phyloP scores from a whole-genome alignment of 2,797 vertebrate genomes.

The Erithacus rubecula region DNA sequence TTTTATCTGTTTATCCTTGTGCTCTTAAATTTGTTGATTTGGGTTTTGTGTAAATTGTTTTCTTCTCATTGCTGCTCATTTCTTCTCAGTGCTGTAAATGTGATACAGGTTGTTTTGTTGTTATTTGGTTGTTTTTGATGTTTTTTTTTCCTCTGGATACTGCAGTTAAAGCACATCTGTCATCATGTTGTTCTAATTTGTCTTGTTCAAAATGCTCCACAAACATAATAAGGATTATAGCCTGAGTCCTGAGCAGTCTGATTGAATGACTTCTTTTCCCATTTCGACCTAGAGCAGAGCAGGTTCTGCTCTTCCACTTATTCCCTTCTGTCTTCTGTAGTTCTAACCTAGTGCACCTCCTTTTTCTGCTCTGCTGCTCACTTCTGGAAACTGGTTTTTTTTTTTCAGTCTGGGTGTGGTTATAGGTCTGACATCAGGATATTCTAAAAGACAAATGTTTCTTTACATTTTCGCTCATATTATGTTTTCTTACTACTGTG shows the following conservation, averaged over 20 bases:
- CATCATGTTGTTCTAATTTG: neutral
- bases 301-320: neutral
- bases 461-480: neutral
- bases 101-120: neutral
- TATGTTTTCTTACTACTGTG: neutral
- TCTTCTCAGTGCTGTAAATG: neutral
- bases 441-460: neutral
- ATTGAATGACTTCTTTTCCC: neutral
- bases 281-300: neutral
- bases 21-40: neutral
- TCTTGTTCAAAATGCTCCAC: neutral
- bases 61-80: neutral
- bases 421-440: neutral
- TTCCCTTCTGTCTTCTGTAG: neutral
- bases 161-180: neutral
- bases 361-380: neutral
- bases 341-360: neutral
- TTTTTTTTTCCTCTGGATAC: neutral
- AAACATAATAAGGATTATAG: neutral
- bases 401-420: neutral
- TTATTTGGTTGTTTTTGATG: neutral
- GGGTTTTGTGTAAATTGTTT: neutral
- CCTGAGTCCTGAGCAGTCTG: neutral
- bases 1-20: neutral
- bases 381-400: neutral